Percentiles rank a stretch among this genome's conserved stretches.
Evolutionary conservation across 2,797 vertebrate species (phyloP).

Genomic region (Intellagama lesueurii): DNA sequence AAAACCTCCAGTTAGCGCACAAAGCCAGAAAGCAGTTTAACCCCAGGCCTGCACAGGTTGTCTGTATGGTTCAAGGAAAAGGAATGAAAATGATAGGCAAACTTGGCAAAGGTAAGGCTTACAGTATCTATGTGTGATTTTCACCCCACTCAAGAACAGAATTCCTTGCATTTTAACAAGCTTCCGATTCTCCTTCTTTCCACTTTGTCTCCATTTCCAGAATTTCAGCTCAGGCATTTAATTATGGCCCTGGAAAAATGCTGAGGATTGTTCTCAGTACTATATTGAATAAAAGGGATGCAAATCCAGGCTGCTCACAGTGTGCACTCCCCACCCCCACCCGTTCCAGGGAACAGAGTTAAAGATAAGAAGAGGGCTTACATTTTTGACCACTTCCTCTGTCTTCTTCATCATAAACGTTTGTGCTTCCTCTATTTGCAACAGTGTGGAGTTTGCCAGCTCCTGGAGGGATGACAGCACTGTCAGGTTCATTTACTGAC

Average conservation of each 20-base stretch:
- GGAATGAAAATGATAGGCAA: background rate
- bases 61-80: background rate
- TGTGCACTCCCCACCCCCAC: background rate
- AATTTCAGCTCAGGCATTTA: background rate
- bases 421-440: constrained; percentile 69
- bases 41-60: background rate
- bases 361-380: background rate
- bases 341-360: background rate
- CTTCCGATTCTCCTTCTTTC: background rate
- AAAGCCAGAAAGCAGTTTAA: background rate
- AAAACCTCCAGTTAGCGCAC: no score
- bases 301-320: background rate
- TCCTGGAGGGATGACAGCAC: constrained; percentile 32
- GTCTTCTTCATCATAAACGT: constrained; percentile 77
- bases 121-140: background rate
- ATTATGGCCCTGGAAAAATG: background rate
- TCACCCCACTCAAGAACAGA: background rate
- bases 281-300: background rate
- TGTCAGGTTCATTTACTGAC: constrained; percentile 7
- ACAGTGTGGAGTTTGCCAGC: constrained; percentile 26
- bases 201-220: background rate
- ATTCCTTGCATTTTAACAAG: background rate
- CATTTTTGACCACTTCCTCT: constrained; percentile 76
- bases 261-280: background rate
- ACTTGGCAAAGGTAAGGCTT: background rate